Evolutionary conservation across 2,888 invertebrate genomes (phyloP).

Genomic region (Tachina fera): DNA sequence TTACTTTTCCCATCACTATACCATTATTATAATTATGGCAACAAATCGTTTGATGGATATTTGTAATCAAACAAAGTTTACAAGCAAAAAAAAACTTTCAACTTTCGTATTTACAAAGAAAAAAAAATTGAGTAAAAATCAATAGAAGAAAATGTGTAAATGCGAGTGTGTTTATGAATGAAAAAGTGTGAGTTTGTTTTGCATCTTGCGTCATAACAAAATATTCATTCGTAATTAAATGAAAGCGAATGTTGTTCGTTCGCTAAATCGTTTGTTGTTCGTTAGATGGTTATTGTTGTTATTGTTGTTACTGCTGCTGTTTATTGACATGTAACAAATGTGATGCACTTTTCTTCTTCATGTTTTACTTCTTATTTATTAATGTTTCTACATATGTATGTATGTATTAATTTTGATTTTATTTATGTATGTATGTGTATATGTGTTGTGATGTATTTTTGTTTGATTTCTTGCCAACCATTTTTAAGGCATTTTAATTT

Average conservation of each 20-base stretch:
- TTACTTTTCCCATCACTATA: constrained; percentile 24
- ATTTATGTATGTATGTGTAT: no score
- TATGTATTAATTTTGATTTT: no score
- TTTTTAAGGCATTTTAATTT: constrained; percentile 34
- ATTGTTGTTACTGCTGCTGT: constrained; percentile 20
- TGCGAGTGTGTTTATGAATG: not conserved
- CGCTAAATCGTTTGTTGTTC: constrained; percentile 37
- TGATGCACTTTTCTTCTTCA: constrained; percentile 34
- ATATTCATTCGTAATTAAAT: constrained; percentile 48
- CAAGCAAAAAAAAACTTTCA: not conserved
- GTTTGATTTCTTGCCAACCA: constrained; percentile 35
- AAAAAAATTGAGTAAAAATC: constrained; percentile 7
- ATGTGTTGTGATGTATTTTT: constrained; percentile 2
- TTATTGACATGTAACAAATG: constrained; percentile 42
- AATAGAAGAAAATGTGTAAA: constrained; percentile 30
- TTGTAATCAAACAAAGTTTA: constrained; percentile 28
- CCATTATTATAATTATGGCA: not conserved
- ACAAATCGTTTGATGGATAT: constrained; percentile 6
- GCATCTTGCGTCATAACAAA: constrained; percentile 37
- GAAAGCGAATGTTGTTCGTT: constrained; percentile 62
- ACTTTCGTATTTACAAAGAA: not conserved
- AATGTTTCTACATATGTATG: not conserved
- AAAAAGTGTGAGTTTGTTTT: not conserved
- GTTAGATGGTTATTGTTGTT: constrained; percentile 17
- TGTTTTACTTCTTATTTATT: constrained; percentile 23